Percentiles rank a stretch among this genome's conserved stretches.
Evolutionary conservation across 2,888 invertebrate species (phyloP).

Genomic region (Nomada lathburiana): DNA sequence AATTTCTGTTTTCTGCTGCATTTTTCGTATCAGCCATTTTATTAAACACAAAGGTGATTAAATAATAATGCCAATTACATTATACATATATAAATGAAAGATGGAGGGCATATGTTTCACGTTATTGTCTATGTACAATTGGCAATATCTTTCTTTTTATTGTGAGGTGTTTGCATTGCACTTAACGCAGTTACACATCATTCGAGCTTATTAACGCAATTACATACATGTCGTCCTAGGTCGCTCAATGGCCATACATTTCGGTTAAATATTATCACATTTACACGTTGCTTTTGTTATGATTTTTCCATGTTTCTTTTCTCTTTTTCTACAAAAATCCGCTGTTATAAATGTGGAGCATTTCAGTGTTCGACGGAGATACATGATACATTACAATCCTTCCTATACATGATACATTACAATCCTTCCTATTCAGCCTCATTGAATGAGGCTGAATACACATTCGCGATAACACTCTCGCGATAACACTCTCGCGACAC

Average conservation of each 20-base stretch:
- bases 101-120: not conserved
- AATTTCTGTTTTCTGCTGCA: too few relatives aligned
- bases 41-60: not conserved
- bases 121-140: slow-evolving; percentile 10
- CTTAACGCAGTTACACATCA: slow-evolving; percentile 45
- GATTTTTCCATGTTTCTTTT: not conserved
- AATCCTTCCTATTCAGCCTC: not conserved
- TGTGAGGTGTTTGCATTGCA: slow-evolving; percentile 20
- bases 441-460: too few relatives aligned
- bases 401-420: not conserved
- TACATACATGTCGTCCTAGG: not conserved
- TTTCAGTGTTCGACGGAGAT: slow-evolving; percentile 23
- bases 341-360: slow-evolving; percentile 39
- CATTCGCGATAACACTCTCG: slow-evolving; percentile 18
- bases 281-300: slow-evolving; percentile 38
- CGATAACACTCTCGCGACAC: slow-evolving; percentile 20
- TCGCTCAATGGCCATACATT: slow-evolving; percentile 27
- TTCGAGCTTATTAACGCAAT: slow-evolving; percentile 20
- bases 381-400: slow-evolving; percentile 1
- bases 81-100: not conserved
- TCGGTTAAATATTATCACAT: slow-evolving; percentile 54
- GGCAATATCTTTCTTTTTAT: slow-evolving; percentile 44
- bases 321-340: slow-evolving; percentile 46
- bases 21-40: too few relatives aligned
- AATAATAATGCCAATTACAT: not conserved